Percentiles rank a stretch among this genome's conserved stretches.
Conservation (phyloP, 2,797 vertebrate species). For the Enoplosus armatus region DNA sequence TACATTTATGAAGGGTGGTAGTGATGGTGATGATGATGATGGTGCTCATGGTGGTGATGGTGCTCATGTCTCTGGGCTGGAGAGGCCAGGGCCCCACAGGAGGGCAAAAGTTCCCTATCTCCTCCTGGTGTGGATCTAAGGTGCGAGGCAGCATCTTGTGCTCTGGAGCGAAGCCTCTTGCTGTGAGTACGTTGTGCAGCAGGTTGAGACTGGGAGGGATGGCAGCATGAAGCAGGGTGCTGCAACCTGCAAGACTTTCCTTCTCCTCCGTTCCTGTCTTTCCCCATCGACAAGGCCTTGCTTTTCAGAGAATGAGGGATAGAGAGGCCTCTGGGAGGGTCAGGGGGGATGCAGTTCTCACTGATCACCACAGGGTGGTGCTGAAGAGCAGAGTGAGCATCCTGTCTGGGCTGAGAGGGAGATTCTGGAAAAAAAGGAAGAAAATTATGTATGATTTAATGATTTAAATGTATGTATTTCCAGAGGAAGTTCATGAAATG, state of each 20-base stretch:
- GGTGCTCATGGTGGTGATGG: conserved; percentile 93
- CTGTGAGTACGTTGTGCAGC: conserved; percentile 84
- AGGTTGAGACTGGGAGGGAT: conserved; percentile 58
- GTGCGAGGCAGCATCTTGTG: conserved; percentile 83
- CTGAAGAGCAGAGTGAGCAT: conserved; percentile 18
- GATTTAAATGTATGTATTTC: background rate
- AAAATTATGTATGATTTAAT: no score
- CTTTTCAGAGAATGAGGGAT: conserved; percentile 22
- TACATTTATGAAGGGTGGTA: conserved; percentile 66
- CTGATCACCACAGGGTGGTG: conserved; percentile 47
- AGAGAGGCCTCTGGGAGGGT: conserved; percentile 21
- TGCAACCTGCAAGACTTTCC: conserved; percentile 61
- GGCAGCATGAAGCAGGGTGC: conserved; percentile 63
- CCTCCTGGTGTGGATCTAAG: conserved; percentile 73
- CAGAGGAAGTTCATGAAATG: background rate
- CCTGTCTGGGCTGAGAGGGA: conserved; percentile 75
- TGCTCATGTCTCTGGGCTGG: conserved; percentile 91
- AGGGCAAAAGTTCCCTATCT: conserved; percentile 82
- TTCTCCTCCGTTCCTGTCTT: conserved; percentile 43
- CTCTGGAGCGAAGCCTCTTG: conserved; percentile 88
- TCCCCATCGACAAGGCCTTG: conserved; percentile 25
- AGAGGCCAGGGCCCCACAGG: conserved; percentile 83
- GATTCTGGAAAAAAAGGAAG: conserved; percentile 49
- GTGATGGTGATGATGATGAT: conserved; percentile 94
- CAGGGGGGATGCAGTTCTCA: conserved; percentile 19